phyloP scores from a whole-genome alignment of 1,140 invertebrate genomes.

The Euura lappo region DNA sequence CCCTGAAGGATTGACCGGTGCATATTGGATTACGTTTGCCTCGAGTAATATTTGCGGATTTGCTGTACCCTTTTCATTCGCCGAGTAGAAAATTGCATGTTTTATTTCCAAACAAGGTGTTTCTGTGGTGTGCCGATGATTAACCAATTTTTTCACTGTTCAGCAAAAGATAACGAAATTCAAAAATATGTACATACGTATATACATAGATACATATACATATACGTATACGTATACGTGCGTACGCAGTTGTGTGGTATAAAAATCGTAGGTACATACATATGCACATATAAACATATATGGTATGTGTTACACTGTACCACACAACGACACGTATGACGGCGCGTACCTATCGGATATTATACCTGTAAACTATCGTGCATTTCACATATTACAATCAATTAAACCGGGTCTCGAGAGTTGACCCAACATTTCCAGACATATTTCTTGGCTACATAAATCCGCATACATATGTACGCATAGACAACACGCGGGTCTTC shows the following conservation, averaged over 20 bases:
- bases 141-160: slow-evolving; percentile 13
- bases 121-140: slow-evolving; percentile 54
- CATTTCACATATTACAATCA: too few species aligned
- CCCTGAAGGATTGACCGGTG: too few species aligned
- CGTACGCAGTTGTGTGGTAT: background rate
- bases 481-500: too few species aligned
- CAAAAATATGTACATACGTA: slow-evolving; percentile 22
- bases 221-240: background rate
- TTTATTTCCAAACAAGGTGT: slow-evolving; percentile 46
- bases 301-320: background rate
- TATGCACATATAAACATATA: background rate
- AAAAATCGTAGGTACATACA: background rate
- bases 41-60: too few species aligned
- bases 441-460: too few species aligned
- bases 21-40: too few species aligned
- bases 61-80: background rate
- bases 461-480: too few species aligned
- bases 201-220: background rate
- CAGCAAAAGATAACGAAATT: slow-evolving; percentile 35
- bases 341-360: too few species aligned
- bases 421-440: too few species aligned
- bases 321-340: background rate
- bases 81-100: slow-evolving; percentile 45
- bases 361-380: too few species aligned
- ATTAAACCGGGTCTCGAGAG: too few species aligned